These are phyloP conservation scores for Dolichomitus sp. DNA, from an alignment of 2,888 invertebrate species.

Conservation along the genomic window DNA sequence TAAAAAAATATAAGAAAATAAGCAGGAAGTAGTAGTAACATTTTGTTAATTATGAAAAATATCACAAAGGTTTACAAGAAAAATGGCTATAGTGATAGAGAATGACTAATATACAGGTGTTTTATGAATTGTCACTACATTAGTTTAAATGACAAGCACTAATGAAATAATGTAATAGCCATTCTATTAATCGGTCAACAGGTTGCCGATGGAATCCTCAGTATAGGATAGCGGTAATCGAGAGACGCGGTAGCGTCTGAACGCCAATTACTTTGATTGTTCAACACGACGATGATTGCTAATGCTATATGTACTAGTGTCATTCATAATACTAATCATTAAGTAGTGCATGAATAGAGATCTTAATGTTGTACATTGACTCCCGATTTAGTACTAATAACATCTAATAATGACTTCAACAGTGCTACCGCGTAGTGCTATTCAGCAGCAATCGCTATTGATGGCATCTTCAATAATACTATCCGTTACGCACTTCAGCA, in stretches of 20 bases:
- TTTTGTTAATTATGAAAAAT: too few species aligned
- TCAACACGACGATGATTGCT: neutral
- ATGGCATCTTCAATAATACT: neutral
- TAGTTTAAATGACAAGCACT: neutral
- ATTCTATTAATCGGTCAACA: constrained; percentile 6
- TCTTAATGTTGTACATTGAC: neutral
- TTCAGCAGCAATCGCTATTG: neutral
- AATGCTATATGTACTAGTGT: neutral
- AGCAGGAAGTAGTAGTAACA: too few species aligned
- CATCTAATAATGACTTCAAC: neutral
- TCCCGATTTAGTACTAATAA: neutral
- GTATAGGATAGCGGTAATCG: neutral
- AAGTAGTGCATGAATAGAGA: neutral
- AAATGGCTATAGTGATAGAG: neutral
- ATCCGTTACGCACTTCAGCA: neutral
- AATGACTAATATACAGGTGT: neutral
- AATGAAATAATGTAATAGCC: constrained; percentile 2
- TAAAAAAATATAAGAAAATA: too few species aligned
- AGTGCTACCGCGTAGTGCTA: neutral
- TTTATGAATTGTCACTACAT: neutral
- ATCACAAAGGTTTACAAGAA: too few species aligned
- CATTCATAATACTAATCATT: constrained; percentile 6
- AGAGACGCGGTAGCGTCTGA: constrained; percentile 3
- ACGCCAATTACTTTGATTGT: neutral
- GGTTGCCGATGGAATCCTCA: neutral